These are phyloP conservation scores for Cheilosia vulpina DNA, from an alignment of 2,888 invertebrate species.

Conservation along the genomic window DNA sequence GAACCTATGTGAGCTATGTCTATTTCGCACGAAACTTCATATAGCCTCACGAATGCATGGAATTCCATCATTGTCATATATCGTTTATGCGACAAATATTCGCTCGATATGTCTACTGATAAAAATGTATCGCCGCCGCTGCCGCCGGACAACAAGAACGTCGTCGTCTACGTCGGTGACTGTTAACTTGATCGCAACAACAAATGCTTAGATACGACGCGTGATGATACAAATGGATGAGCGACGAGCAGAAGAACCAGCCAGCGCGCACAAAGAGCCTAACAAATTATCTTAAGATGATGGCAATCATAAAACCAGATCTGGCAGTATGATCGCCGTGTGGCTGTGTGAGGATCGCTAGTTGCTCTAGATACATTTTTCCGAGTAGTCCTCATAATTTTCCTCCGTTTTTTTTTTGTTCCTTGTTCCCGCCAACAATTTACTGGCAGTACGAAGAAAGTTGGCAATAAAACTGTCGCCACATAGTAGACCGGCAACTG, in stretches of 20 bases:
- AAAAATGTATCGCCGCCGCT: slow-evolving; percentile 38
- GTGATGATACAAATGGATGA: slow-evolving; percentile 19
- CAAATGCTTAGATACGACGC: slow-evolving; percentile 22
- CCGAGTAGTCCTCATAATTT: slow-evolving; percentile 26
- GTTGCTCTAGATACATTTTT: slow-evolving; percentile 51
- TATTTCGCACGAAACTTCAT: slow-evolving; percentile 70
- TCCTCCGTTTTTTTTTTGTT: slow-evolving; percentile 2
- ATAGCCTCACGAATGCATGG: slow-evolving; percentile 50
- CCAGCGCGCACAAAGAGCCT: slow-evolving; percentile 19
- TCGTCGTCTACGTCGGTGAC: slow-evolving; percentile 3
- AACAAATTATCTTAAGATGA: slow-evolving; percentile 64
- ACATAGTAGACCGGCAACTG: neutral
- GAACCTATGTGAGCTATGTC: slow-evolving; percentile 56
- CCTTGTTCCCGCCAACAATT: neutral
- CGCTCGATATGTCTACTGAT: slow-evolving; percentile 49
- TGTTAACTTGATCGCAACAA: slow-evolving; percentile 37
- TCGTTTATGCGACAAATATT: slow-evolving; percentile 64
- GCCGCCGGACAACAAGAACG: neutral
- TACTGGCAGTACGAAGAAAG: neutral
- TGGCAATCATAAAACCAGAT: slow-evolving; percentile 65
- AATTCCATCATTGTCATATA: slow-evolving; percentile 67
- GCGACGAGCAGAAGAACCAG: neutral
- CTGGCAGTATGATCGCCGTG: slow-evolving; percentile 28
- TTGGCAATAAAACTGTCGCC: neutral
- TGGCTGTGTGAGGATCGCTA: slow-evolving; percentile 5